Conservation (phyloP, 1,140 invertebrate species). For the Drosophila repleta region DNA sequence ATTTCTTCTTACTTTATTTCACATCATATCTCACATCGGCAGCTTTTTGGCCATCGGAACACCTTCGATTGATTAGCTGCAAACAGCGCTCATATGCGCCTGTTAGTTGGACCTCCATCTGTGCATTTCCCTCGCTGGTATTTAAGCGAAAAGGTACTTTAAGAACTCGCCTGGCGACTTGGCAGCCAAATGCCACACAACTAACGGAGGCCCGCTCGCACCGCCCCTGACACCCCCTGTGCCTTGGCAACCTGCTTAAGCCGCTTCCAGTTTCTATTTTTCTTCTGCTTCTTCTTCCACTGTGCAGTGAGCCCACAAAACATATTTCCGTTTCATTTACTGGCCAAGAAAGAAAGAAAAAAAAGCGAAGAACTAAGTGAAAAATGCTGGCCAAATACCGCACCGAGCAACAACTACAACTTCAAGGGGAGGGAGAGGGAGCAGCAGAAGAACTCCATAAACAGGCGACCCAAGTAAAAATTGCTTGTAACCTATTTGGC, state of each 20-base stretch:
- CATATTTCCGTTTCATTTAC: slow-evolving; percentile 82
- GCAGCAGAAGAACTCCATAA: slow-evolving; percentile 69
- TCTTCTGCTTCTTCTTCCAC: slow-evolving; percentile 6
- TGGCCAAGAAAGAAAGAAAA: slow-evolving; percentile 57
- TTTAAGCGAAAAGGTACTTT: slow-evolving; percentile 45
- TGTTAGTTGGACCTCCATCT: not conserved
- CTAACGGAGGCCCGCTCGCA: slow-evolving; percentile 8
- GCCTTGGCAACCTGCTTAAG: slow-evolving; percentile 40
- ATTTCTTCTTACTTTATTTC: not conserved
- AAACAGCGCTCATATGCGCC: not conserved
- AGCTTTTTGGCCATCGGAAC: not conserved
- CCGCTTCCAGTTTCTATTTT: slow-evolving; percentile 31
- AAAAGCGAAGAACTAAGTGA: slow-evolving; percentile 37
- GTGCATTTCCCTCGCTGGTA: not conserved
- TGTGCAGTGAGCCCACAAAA: slow-evolving; percentile 74
- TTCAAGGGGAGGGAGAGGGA: slow-evolving; percentile 4
- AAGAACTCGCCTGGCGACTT: slow-evolving; percentile 30
- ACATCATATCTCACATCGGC: too few species aligned
- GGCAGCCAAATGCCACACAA: slow-evolving; percentile 23
- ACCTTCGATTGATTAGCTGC: not conserved
- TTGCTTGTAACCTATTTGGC: slow-evolving; percentile 81
- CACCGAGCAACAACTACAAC: slow-evolving; percentile 46
- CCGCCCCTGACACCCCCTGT: not conserved
- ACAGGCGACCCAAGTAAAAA: slow-evolving; percentile 77
- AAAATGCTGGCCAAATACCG: slow-evolving; percentile 67